Base-by-base conservation (phyloP, 2,113 vertebrate species). In the Brachypteracias leptosomus region DNA sequence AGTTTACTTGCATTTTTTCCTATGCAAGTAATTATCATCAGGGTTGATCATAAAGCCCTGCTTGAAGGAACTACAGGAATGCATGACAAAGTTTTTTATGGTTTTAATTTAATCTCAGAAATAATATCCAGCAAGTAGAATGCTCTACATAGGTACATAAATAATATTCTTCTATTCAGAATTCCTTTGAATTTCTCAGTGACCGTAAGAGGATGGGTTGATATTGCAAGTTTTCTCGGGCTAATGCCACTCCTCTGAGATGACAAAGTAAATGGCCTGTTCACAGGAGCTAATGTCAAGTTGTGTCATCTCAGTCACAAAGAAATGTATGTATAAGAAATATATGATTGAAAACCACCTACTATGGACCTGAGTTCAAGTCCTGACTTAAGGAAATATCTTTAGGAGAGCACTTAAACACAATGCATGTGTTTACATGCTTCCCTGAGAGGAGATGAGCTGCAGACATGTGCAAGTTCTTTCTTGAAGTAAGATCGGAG, bases 61-160 rank as follows among this genome's bases (percentile, higher is more conserved):
- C 49, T 67, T 85, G 63, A 75, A 85, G 21, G 76, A 68, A 46
- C 35, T 57, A 22, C 13, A 78, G 21, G 24, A 95, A 84, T 57
- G 9, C 26, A 47, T 68, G 20, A 36, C 25, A 66, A 81, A 44
- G 29, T 62, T 95, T 73, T 93, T 93, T 44, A 68, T 87, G 33
- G 36, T 51, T 95, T 96, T 94, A 89, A 96, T 92, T 95, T 88
- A 80, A 77, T 73, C 84, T 71, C 74, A 73, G 70, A 83, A 90
- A 84, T 71, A 77, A 76, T 59, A 78, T 57, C 42, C 72, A 89
- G 62, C 68, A 84, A 59, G n/a, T 61, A 72, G 66, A 91, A 83
- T 68, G 51, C 9, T 76, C 33, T 87, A n/a, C 22, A 31, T 44
- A 88, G 54, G 24, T 58, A 76, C 11, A 4, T 74, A 63, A 94